These are phyloP conservation scores for Corythoichthys haematopterus DNA, from an alignment of 2,113 vertebrate species.

Conservation along the genomic window DNA sequence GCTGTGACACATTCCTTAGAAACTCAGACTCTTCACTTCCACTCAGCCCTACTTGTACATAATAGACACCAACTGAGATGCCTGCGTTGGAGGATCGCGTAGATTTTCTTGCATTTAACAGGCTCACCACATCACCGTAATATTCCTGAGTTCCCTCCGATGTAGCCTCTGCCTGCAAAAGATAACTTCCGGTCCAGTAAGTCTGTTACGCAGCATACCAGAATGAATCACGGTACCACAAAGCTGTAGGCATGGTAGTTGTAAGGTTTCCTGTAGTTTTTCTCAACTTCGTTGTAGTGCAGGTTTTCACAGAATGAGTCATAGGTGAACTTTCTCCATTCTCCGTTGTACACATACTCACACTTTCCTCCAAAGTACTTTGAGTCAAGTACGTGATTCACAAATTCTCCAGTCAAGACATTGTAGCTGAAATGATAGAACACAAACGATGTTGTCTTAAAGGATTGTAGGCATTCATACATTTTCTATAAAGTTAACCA, in stretches of 20 bases:
- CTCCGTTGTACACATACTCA: slow-evolving; percentile 87
- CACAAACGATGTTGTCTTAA: not conserved
- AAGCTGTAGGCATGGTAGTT: slow-evolving; percentile 85
- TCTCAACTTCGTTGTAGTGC: slow-evolving; percentile 81
- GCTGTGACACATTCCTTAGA: slow-evolving; percentile 70
- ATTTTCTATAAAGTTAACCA: not conserved
- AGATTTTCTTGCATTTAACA: slow-evolving; percentile 66
- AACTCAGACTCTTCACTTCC: slow-evolving; percentile 29
- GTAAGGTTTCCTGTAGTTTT: slow-evolving; percentile 87
- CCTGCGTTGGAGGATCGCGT: slow-evolving; percentile 25
- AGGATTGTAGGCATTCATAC: not conserved
- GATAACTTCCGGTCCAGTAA: not conserved
- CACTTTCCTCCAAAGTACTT: slow-evolving; percentile 81
- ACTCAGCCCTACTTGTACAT: not conserved
- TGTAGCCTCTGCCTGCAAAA: slow-evolving; percentile 78
- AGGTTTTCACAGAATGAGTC: slow-evolving; percentile 81
- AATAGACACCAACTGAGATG: slow-evolving; percentile 45
- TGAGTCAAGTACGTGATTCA: slow-evolving; percentile 71
- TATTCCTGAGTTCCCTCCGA: slow-evolving; percentile 73
- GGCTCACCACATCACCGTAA: slow-evolving; percentile 64
- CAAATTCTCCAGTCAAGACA: slow-evolving; percentile 70
- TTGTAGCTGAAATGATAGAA: slow-evolving; percentile 74
- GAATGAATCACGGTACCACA: slow-evolving; percentile 63
- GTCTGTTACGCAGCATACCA: not conserved
- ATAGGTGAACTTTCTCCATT: slow-evolving; percentile 84